A percentile compares a stretch with the other conserved stretches of the same genome.
Conservation (phyloP, 2,888 invertebrate genomes). For the Diarsia mendica region DNA sequence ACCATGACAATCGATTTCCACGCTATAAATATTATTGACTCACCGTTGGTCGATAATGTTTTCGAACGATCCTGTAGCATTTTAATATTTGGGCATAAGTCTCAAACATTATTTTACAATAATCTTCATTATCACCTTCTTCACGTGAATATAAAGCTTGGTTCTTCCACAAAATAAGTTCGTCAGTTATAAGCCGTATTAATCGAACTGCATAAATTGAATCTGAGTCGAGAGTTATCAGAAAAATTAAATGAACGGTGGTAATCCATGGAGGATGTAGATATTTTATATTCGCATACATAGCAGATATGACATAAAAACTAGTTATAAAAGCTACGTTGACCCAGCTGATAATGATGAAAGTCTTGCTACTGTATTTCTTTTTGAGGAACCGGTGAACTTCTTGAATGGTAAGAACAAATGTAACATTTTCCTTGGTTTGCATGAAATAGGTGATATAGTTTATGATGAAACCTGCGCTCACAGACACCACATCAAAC, state of each 20-base stretch:
- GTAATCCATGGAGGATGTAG: neutral
- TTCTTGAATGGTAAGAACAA: slow-evolving; percentile 47
- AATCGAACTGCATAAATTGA: slow-evolving; percentile 32
- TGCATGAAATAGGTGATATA: slow-evolving; percentile 17
- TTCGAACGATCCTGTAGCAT: slow-evolving; percentile 32
- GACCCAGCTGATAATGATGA: slow-evolving; percentile 29
- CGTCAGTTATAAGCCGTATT: slow-evolving; percentile 31
- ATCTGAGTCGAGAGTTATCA: slow-evolving; percentile 35
- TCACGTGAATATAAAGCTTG: neutral
- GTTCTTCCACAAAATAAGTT: slow-evolving; percentile 38
- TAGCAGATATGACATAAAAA: neutral
- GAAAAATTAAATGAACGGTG: neutral
- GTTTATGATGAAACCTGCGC: slow-evolving; percentile 30
- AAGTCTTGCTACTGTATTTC: neutral
- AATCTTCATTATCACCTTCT: neutral
- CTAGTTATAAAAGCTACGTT: neutral
- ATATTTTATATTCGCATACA: neutral
- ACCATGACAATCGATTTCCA: too few species aligned
- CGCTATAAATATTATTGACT: neutral
- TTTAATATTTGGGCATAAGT: slow-evolving; percentile 30
- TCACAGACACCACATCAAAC: slow-evolving; percentile 4
- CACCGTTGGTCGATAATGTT: slow-evolving; percentile 23
- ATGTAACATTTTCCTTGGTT: slow-evolving; percentile 22
- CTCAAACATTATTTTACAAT: slow-evolving; percentile 19
- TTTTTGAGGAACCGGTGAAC: slow-evolving; percentile 30